Evolutionary conservation across 2,113 vertebrate genomes (phyloP).

Genomic region (Lathamus discolor): DNA sequence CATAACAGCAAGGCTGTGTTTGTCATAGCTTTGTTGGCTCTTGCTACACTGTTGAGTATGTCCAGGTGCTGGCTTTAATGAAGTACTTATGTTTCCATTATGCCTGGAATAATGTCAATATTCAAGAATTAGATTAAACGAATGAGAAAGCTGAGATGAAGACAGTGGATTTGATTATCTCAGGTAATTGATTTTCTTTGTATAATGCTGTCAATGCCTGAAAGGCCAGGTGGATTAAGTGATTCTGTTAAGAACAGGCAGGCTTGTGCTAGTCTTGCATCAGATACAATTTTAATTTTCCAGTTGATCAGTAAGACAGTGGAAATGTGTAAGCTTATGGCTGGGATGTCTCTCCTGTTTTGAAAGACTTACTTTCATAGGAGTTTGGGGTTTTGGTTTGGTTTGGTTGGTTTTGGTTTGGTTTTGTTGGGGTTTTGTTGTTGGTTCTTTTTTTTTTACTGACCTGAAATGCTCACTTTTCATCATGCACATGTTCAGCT

Average conservation of each 20-base stretch:
- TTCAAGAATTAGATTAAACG: constrained; percentile 7
- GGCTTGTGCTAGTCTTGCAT: neutral
- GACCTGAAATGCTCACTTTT: neutral
- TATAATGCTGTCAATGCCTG: neutral
- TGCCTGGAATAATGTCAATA: neutral
- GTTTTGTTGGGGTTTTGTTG: neutral
- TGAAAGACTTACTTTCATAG: neutral
- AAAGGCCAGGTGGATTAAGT: constrained; percentile 10
- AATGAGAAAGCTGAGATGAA: neutral
- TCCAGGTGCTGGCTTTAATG: constrained; percentile 22
- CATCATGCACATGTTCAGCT: neutral
- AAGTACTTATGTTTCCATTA: constrained; percentile 10
- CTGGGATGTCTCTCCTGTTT: neutral
- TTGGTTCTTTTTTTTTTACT: neutral
- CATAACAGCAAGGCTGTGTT: neutral
- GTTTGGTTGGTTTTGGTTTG: neutral
- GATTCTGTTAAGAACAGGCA: neutral
- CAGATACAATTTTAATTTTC: neutral
- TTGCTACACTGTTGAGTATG: neutral
- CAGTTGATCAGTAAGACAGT: neutral
- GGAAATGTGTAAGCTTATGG: neutral
- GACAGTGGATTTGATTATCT: neutral
- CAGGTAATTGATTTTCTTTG: neutral
- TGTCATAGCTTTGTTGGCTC: constrained; percentile 8
- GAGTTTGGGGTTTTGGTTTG: neutral